A percentile compares a stretch with the other conserved stretches of the same genome.
Conservation (phyloP, 2,113 vertebrate genomes). For the Zosterops hypoxanthus region DNA sequence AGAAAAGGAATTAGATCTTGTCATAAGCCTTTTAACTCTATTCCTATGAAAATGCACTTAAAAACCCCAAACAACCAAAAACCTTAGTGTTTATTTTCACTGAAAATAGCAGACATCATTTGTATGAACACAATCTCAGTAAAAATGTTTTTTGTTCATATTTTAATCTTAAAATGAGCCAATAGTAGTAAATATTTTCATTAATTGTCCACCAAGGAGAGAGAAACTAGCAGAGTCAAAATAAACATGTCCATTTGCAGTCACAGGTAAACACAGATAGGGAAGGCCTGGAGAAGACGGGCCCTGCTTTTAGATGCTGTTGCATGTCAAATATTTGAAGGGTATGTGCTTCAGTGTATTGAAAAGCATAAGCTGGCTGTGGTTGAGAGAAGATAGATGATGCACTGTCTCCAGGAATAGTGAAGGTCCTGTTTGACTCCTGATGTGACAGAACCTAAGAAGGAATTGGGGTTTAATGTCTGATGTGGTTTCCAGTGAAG, state of each 20-base stretch:
- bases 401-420: neutral
- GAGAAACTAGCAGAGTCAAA: neutral
- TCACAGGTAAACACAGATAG: neutral
- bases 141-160: neutral
- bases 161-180: neutral
- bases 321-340: neutral
- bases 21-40: neutral
- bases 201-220: neutral
- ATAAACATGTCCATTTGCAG: neutral
- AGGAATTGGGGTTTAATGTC: neutral
- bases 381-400: neutral
- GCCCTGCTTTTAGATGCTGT: neutral
- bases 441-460: neutral
- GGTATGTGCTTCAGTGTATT: neutral
- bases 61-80: neutral
- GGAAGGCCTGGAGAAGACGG: neutral
- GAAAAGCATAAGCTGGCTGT: neutral
- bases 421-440: neutral
- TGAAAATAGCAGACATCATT: neutral
- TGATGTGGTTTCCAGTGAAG: neutral
- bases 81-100: neutral
- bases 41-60: neutral
- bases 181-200: neutral
- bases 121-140: neutral
- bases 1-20: neutral